phyloP scores from a whole-genome alignment of 2,888 invertebrate genomes.

The Sturmia bella region DNA sequence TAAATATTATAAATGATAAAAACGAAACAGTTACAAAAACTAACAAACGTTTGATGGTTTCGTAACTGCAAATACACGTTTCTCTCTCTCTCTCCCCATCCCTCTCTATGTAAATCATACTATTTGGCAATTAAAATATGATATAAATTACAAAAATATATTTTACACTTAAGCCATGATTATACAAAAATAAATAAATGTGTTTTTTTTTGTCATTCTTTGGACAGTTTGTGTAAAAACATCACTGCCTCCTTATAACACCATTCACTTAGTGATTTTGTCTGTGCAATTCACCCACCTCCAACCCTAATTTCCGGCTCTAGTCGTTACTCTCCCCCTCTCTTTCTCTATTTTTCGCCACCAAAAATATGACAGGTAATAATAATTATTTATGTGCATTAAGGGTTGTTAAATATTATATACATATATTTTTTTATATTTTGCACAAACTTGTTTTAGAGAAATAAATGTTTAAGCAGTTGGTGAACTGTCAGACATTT shows the following conservation, averaged over 20 bases:
- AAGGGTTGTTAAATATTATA: slow-evolving; percentile 76
- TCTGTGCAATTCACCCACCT: background rate
- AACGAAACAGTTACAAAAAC: slow-evolving; percentile 29
- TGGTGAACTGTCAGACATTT: slow-evolving; percentile 65
- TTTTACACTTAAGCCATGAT: slow-evolving; percentile 61
- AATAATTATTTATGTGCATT: slow-evolving; percentile 80
- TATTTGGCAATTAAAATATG: slow-evolving; percentile 78
- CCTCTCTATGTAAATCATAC: background rate
- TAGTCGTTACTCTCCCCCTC: background rate
- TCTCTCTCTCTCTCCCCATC: too few species aligned
- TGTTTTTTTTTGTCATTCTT: slow-evolving; percentile 3
- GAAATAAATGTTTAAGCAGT: slow-evolving; percentile 51
- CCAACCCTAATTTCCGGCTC: slow-evolving; percentile 24
- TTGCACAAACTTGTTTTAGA: background rate
- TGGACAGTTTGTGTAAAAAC: slow-evolving; percentile 3
- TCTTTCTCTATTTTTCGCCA: background rate
- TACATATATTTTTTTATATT: slow-evolving; percentile 7
- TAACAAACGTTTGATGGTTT: slow-evolving; percentile 10
- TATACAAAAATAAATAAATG: slow-evolving; percentile 24
- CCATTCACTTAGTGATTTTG: slow-evolving; percentile 29
- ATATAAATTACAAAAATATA: slow-evolving; percentile 63
- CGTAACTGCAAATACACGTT: slow-evolving; percentile 9
- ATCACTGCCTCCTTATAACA: slow-evolving; percentile 14
- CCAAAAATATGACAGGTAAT: slow-evolving; percentile 78
- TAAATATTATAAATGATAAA: slow-evolving; percentile 54